Conservation (phyloP, 2,113 vertebrate species). For the Cottus gobio region DNA sequence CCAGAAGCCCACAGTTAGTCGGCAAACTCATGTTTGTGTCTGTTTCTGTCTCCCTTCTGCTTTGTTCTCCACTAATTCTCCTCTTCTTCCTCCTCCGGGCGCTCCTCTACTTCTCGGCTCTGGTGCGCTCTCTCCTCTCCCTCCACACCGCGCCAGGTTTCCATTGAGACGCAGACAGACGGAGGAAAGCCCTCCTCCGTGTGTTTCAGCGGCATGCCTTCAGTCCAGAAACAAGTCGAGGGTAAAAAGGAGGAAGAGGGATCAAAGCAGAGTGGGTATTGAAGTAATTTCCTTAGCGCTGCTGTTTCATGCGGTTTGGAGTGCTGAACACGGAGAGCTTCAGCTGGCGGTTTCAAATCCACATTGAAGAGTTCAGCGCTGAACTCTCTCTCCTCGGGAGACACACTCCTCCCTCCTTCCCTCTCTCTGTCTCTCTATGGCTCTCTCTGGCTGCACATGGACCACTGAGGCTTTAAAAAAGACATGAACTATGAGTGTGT, state of each 20-base stretch:
- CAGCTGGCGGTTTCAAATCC: slow-evolving; percentile 45
- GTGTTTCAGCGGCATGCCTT: slow-evolving; percentile 56
- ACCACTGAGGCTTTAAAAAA: slow-evolving; percentile 59
- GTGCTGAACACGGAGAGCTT: slow-evolving; percentile 3
- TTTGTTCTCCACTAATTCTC: slow-evolving; percentile 41
- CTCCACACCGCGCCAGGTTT: slow-evolving; percentile 55
- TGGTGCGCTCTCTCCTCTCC: slow-evolving; percentile 40
- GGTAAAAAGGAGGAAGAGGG: neutral
- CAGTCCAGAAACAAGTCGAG: slow-evolving; percentile 10
- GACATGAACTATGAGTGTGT: slow-evolving; percentile 44
- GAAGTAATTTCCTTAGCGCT: slow-evolving; percentile 42
- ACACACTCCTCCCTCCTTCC: slow-evolving; percentile 47
- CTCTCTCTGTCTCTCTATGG: slow-evolving; percentile 27
- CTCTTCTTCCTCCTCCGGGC: slow-evolving; percentile 42
- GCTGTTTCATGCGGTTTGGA: slow-evolving; percentile 32
- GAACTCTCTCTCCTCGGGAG: slow-evolving; percentile 49
- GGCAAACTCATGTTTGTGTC: slow-evolving; percentile 83
- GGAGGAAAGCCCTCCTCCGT: slow-evolving; percentile 55
- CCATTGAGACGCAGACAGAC: slow-evolving; percentile 56
- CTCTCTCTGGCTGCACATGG: slow-evolving; percentile 51
- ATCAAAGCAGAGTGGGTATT: slow-evolving; percentile 17
- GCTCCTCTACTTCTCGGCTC: slow-evolving; percentile 40
- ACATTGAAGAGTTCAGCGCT: slow-evolving; percentile 38
- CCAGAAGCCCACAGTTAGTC: slow-evolving; percentile 72
- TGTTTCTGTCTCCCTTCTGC: slow-evolving; percentile 17